Percentiles rank a stretch among this genome's conserved stretches.
Conservation (phyloP, 2,888 invertebrate genomes). For the Calliopum simillimum region DNA sequence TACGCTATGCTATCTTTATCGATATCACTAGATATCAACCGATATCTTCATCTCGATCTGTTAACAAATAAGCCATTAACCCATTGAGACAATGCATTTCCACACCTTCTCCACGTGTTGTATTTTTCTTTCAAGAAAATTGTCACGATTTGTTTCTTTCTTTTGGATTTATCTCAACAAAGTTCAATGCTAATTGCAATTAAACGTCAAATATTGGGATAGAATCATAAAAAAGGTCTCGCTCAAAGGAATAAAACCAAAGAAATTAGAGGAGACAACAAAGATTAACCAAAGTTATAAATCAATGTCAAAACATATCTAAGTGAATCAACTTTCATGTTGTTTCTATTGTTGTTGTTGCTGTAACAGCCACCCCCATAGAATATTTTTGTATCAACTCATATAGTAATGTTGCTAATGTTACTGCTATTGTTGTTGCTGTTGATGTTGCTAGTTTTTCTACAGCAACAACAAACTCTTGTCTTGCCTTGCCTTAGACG, state of each 20-base stretch:
- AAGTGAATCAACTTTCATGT: conserved; percentile 7
- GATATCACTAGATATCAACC: too few relatives aligned
- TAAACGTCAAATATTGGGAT: conserved; percentile 15
- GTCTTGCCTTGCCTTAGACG: too few relatives aligned
- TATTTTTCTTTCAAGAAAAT: conserved; percentile 16
- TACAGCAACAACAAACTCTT: too few relatives aligned
- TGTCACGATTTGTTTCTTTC: conserved; percentile 32
- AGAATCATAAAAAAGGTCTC: too few relatives aligned
- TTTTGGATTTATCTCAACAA: conserved; percentile 44
- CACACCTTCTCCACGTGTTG: too few relatives aligned
- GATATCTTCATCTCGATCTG: too few relatives aligned
- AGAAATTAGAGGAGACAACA: background rate
- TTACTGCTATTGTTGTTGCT: background rate
- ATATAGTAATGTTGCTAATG: background rate
- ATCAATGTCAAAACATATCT: conserved; percentile 23
- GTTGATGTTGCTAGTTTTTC: background rate
- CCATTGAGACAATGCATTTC: too few relatives aligned
- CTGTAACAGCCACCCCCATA: conserved; percentile 23
- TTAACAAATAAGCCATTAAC: too few relatives aligned
- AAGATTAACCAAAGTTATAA: conserved; percentile 13
- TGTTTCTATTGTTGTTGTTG: conserved; percentile 1
- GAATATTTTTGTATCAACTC: background rate
- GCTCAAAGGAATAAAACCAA: background rate
- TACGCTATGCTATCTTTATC: too few relatives aligned
- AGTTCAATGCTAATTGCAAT: conserved; percentile 44